Conservation (phyloP, 2,888 invertebrate genomes). For the Spialia ferax region DNA sequence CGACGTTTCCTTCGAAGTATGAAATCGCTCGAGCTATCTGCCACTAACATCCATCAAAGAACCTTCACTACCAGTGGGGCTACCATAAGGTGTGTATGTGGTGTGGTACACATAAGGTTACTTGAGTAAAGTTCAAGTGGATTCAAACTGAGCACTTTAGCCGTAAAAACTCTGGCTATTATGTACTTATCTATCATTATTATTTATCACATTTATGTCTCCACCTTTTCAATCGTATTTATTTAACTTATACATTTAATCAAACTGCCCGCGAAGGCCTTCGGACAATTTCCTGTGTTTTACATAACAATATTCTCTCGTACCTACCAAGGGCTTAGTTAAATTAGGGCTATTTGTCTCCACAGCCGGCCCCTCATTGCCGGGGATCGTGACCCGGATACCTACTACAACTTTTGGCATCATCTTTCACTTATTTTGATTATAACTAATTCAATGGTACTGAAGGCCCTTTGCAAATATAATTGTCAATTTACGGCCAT, state of each 20-base stretch:
- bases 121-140: too few relatives aligned
- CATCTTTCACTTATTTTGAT: constrained; percentile 37
- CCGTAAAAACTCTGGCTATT: too few relatives aligned
- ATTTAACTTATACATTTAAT: not conserved
- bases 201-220: not conserved
- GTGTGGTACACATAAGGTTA: too few relatives aligned
- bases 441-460: constrained; percentile 25
- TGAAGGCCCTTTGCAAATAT: not conserved
- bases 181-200: not conserved
- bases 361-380: constrained; percentile 33
- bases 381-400: constrained; percentile 24
- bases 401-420: constrained; percentile 1
- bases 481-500: not conserved
- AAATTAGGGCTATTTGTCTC: constrained; percentile 46
- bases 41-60: too few relatives aligned
- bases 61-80: too few relatives aligned
- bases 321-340: constrained; percentile 26
- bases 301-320: constrained; percentile 23
- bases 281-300: constrained; percentile 14
- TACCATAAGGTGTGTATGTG: too few relatives aligned
- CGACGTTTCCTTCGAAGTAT: too few relatives aligned
- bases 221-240: not conserved
- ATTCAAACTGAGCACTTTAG: too few relatives aligned
- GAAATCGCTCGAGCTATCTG: too few relatives aligned
- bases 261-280: not conserved